Evolutionary conservation across 2,888 invertebrate genomes (phyloP).

Genomic region (Drosophila tripunctata): DNA sequence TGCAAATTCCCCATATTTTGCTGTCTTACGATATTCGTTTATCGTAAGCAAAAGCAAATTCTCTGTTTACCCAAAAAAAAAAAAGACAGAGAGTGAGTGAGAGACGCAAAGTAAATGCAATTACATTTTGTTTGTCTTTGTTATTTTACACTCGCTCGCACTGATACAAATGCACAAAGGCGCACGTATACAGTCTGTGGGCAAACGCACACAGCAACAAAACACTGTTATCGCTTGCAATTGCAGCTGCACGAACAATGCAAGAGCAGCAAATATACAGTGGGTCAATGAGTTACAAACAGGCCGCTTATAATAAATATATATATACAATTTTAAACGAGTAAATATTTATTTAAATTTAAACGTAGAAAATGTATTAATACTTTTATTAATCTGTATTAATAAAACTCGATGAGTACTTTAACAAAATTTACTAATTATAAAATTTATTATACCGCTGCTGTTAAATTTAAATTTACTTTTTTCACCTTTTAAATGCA

Average conservation of each 20-base stretch:
- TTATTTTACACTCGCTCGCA: slow-evolving; percentile 37
- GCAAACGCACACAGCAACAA: slow-evolving; percentile 28
- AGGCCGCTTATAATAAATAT: background rate
- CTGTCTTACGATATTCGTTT: slow-evolving; percentile 31
- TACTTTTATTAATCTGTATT: too few species aligned
- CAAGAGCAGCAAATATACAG: slow-evolving; percentile 34
- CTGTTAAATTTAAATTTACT: too few species aligned
- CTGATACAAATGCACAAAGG: slow-evolving; percentile 8
- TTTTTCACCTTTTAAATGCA: too few species aligned
- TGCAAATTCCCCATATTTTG: background rate
- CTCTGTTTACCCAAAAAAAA: slow-evolving; percentile 26
- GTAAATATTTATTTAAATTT: background rate
- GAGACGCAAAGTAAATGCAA: slow-evolving; percentile 49
- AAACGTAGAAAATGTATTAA: too few species aligned
- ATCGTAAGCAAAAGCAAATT: slow-evolving; percentile 34
- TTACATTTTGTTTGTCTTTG: slow-evolving; percentile 49
- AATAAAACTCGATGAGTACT: too few species aligned
- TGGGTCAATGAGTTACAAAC: slow-evolving; percentile 15
- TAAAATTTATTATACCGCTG: too few species aligned
- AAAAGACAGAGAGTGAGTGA: slow-evolving; percentile 13
- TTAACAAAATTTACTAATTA: too few species aligned
- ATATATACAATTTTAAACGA: background rate
- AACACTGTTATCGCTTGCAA: slow-evolving; percentile 43
- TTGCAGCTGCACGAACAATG: slow-evolving; percentile 50
- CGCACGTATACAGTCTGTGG: background rate